Evolutionary conservation across 2,113 vertebrate species (phyloP), one percentile per base, ranked within the genome.

Genomic region (Rhea americana): DNA sequence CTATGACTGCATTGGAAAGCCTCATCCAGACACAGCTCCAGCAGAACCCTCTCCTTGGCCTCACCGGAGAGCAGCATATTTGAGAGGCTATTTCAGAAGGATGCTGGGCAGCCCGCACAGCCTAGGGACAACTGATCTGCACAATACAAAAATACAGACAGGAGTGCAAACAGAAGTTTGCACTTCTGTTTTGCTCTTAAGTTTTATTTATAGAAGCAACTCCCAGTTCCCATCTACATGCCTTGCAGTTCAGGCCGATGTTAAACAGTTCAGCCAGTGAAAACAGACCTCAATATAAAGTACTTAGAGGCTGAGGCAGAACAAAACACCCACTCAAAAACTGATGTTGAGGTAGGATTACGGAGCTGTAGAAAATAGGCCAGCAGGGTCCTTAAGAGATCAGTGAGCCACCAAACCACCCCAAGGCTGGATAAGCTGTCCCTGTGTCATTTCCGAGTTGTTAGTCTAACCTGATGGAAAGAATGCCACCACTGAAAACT

Each of bases 361-460:
- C 68, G 43, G 14, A 73, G 73, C 37, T 32, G 19, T 19, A 56
- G 86, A 39, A 89, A 71, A 37, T 2, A 28, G 32, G 21, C 14
- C 19, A 59, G 12, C 13, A 77, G 7, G 15, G 21, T 58, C 30
- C 35, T 32, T 18, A 39, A 48, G 24, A 74, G 21, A 58, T 32
- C 28, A 56, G 30, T 32, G 55, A 58, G 5, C 22, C 21, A 26
- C 5, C 19, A 37, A 7, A 77, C 11, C 59, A 14, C 16, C 26
- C 5, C 32, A 51, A 82, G 24, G 53, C 37, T 61, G 59, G 32
- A 55, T 26, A 24, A 81, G 43, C 26, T n/a, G 13, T n/a, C 30
- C 41, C 6, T 18, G 5, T 0, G 1, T 51, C 11, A 4, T 59
- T 78, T 12, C 7, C 0, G 1, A 30, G 12, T 5, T 70, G 11